Evolutionary conservation across 2,113 vertebrate genomes (phyloP), one percentile per base, ranked within the genome.

Genomic region (Gambusia holbrooki): DNA sequence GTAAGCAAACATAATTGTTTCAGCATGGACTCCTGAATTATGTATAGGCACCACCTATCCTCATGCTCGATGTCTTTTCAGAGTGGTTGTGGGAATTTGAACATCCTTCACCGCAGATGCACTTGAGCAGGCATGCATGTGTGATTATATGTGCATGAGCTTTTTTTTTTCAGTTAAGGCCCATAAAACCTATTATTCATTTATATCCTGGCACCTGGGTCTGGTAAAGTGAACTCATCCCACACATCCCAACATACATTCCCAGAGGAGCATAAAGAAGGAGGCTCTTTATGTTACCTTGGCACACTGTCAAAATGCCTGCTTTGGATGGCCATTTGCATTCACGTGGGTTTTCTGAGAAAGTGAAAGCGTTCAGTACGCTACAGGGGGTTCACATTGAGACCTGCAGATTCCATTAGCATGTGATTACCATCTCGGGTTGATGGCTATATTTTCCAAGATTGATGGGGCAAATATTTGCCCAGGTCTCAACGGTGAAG

Each of bases 401-500:
- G 84, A 82, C 79, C 78, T 76, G 76, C 63, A 73, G 90, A 83
- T 90, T 71, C 84, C 79, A 93, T 93, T 92, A 92, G 93, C 91
- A 93, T 93, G 88, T 91, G 88, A 93, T 93, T 93, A 92, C 74
- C 90, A 91, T 91, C 87, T 91, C 63, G 64, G 73, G 71, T 90
- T 93, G 93, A 93, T 91, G 93, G 89, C 91, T 92, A 93, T 92
- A 93, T 93, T 91, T 92, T 88, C 83, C 42, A 40, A 88, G 89
- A 92, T 92, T 92, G 92, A 92, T 92, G 89, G 86, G 89, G 90
- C 88, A 93, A 93, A 93, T 93, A 93, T 93, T 93, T 92, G 89
- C 85, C 74, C 83, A 84, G 80, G 87, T 83, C 86, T 92, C 92
- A 91, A 85, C 85, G 69, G 74, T 66, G 88, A 85, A 74, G 85